Evolutionary conservation across 2,888 invertebrate species (phyloP), one percentile per base, ranked within the genome.

Genomic region (Heteromyza rotundicornis): DNA sequence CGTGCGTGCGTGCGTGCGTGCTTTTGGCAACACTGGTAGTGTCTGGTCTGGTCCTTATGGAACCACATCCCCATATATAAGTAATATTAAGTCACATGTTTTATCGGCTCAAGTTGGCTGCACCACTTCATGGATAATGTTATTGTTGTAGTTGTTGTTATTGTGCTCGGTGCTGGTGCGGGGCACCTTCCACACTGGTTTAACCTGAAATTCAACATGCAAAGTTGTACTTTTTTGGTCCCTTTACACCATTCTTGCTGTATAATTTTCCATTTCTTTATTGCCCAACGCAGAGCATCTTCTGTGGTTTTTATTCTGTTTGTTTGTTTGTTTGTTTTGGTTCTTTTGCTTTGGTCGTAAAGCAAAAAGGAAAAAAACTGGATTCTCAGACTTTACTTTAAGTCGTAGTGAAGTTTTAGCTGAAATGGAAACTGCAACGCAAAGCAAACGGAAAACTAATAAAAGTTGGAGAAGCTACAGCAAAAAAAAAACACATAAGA

Each of bases 61-160:
- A 12, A 7, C 24, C 20, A 40, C 16, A 40, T 40, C 3, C 40
- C 40, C 14, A 10, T n/a, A 7, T 27, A 27, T 27, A 10, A 27
- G 5, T 27, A n/a, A 36, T 76, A 73, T 77, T 72, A 72, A 77
- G 76, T 76, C 75, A 75, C 76, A 75, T 77, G 77, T 77, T 73
- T 69, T n/a, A n/a, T n/a, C n/a, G n/a, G n/a, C n/a, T n/a, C n/a
- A n/a, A n/a, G n/a, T n/a, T n/a, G 10, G 10, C 50, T 50, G 20
- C 50, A 17, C 19, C 50, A 14, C 50, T 19, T 50, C 17, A 5
- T 27, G 2, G 24, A 17, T 52, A 24, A 14, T 52, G 24, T 52
- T 27, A 24, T 22, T 52, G 52, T 47, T 47, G 19, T 19, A 3
- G 47, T 47, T 14, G 20, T 50, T 57, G 32, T 24, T 14, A 24